A percentile compares a stretch with the other conserved stretches of the same genome.
Evolutionary conservation across 2,113 vertebrate species (phyloP).

Genomic region (Rhinoderma darwinii): DNA sequence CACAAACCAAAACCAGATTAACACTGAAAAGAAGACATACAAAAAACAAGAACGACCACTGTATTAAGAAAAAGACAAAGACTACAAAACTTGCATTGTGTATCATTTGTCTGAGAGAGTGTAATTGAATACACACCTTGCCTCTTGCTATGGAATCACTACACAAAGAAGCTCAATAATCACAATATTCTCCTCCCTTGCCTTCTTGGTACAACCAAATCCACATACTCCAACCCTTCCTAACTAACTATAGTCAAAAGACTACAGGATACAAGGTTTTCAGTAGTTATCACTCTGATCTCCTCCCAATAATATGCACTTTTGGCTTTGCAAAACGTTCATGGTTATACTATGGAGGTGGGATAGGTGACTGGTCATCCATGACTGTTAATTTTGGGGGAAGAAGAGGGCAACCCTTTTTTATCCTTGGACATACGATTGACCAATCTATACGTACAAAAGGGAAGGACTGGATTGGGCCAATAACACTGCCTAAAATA

Average conservation of each 20-base stretch:
- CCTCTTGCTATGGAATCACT: background rate
- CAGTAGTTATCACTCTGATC: background rate
- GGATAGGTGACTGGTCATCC: background rate
- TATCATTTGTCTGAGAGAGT: background rate
- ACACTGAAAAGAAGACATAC: background rate
- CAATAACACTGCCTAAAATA: too few relatives aligned
- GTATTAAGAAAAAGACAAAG: background rate
- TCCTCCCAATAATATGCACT: background rate
- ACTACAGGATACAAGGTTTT: background rate
- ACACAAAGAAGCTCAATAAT: background rate
- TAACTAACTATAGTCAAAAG: background rate
- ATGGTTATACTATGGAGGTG: background rate
- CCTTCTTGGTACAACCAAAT: background rate
- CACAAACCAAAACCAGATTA: background rate
- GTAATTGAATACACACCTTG: background rate
- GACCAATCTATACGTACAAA: too few relatives aligned
- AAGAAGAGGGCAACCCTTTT: too few relatives aligned
- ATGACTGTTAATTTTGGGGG: too few relatives aligned
- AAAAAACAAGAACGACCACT: background rate
- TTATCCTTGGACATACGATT: too few relatives aligned
- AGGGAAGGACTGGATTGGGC: too few relatives aligned
- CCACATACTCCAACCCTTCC: background rate
- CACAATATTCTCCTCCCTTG: background rate
- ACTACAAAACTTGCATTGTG: background rate
- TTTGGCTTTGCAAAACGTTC: background rate